Evolutionary conservation across 2,113 vertebrate species (phyloP), one percentile per base, ranked within the genome.

Genomic region (Aptenodytes forsteri): DNA sequence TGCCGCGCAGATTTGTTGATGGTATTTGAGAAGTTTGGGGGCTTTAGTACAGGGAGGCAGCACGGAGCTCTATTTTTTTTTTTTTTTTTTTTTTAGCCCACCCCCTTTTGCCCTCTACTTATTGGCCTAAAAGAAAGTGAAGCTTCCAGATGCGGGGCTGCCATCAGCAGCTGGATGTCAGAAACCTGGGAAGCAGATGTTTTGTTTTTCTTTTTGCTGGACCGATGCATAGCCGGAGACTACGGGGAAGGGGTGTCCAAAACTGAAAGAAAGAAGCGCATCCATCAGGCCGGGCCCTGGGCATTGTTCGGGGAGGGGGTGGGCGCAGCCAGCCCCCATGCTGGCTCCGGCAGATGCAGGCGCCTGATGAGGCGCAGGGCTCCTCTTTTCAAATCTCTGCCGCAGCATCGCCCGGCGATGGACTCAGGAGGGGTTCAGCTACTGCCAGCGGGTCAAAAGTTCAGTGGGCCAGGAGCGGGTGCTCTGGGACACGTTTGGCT

Each of bases 391-490:
- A 91, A 38, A 95, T 76, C 82, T 91, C 84, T 5, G 29, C 65
- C 6, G 10, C 82, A 46, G 90, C 84, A 83, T 85, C 65, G 34
- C 44, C 32, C 25, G 47, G 80, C 62, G 29, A 84, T 83, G 95
- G 70, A 12, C 95, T 92, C 58, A 25, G 92, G 93, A 94, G 93
- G 93, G 93, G 87, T 91, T 97, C 94, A 89, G 93, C 94, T 54
- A 76, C 91, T 1, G 82, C 86, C 95, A 96, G 54, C 67, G 13
- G 98, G 97, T 98, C 97, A 98, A 93, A 98, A 98, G 97, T 98
- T 98, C 98, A 98, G 93, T 95, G 97, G 94, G 94, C 93, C 96
- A 96, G 89, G 55, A 89, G 67, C 78, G 89, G 90, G 88, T 87
- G 91, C 49, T 76, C n/a, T 6, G 4, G 81, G 84, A 95, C 0